Evolutionary conservation across 2,797 vertebrate species (phyloP), one percentile per base, ranked within the genome.

Genomic region (Gymnothorax javanicus): DNA sequence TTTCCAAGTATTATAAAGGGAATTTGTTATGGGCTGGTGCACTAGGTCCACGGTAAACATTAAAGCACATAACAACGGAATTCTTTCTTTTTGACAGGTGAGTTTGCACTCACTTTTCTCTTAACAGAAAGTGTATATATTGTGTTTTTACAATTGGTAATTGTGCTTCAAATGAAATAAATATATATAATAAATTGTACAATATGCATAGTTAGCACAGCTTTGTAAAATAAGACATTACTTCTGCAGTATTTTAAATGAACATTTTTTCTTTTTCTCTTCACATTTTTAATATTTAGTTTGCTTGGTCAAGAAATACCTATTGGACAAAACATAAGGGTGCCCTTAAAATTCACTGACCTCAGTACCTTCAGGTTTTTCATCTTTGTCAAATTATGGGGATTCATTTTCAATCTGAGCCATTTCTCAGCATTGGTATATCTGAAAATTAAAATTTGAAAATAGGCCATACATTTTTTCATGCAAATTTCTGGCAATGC

Each of bases 81-180:
- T 43, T 67, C 83, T 62, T 60, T 69, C 60, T 84, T 52, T 43
- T 50, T 17, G 57, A 83, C 20, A 27, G 4, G 1, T 59, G 83
- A n/a, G 58, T 54, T 56, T 81, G 52, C n/a, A 43, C 20, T 81
- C 77, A 17, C 52, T 56, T 81, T 81, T 50, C 52, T n/a, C 50
- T 81, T 54, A 50, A 43, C 73, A 77, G 73, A 20, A 56, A 81
- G 25, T 81, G 15, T 56, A 81, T 33, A 81, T 33, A 81, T 81
- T 81, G 77, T 81, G 50, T 20, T 81, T 81, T 81, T 81, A 56
- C 77, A 54, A 81, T 81, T 56, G 54, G 77, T 81, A 81, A 81
- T 54, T 81, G 77, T 81, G 77, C 77, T 43, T 56, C 17, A 54
- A 81, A 81, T 56, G 20, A 15, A n/a, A 20, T 56, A 54, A 50